Conservation (phyloP, 2,113 vertebrate species). For the Noctilio leporinus region DNA sequence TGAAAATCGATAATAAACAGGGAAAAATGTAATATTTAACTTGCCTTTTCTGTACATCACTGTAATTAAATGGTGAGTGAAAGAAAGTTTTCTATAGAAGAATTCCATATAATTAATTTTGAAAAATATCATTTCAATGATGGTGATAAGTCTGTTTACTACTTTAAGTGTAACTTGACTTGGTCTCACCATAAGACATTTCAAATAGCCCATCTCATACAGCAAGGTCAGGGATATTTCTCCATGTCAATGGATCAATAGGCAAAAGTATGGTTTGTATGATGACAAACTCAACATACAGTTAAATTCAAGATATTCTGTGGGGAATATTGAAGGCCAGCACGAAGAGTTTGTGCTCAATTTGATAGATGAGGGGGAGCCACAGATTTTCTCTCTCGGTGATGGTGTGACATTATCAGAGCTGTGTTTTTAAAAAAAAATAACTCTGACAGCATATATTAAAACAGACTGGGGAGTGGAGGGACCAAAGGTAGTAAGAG, state of each 20-base stretch:
- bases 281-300: not conserved
- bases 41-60: not conserved
- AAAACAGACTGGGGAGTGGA: conserved; percentile 28
- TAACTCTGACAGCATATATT: conserved; percentile 17
- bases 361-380: not conserved
- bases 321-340: not conserved
- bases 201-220: not conserved
- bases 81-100: not conserved
- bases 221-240: not conserved
- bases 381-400: conserved; percentile 28
- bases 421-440: conserved; percentile 39
- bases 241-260: not conserved
- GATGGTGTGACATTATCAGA: conserved; percentile 12
- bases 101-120: not conserved
- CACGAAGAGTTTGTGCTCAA: not conserved
- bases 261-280: not conserved
- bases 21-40: not conserved
- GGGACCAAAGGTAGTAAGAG: not conserved
- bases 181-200: not conserved
- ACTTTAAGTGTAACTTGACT: not conserved
- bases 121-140: not conserved
- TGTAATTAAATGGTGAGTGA: not conserved
- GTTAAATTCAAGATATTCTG: not conserved
- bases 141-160: not conserved
- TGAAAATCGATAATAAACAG: not conserved